Evolutionary conservation across 2,888 invertebrate species (phyloP).

Genomic region (Sphaeridia pumilis): DNA sequence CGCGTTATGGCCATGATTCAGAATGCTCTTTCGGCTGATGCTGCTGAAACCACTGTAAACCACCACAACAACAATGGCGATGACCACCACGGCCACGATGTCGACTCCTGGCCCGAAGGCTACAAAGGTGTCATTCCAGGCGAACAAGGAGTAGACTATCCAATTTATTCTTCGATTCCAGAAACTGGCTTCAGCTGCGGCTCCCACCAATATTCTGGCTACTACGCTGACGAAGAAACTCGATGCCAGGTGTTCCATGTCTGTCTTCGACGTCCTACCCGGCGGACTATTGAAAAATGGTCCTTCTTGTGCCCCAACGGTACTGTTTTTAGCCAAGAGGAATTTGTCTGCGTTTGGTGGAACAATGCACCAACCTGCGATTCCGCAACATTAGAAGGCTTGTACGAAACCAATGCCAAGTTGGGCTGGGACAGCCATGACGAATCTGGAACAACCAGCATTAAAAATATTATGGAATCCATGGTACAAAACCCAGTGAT

Average conservation of each 20-base stretch:
- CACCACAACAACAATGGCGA: not conserved
- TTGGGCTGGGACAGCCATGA: conserved; percentile 33
- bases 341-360: conserved; percentile 36
- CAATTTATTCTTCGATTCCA: conserved; percentile 26
- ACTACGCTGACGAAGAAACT: conserved; percentile 31
- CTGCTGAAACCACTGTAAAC: not conserved
- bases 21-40: not conserved
- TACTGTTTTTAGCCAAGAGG: conserved; percentile 24
- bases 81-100: conserved; percentile 20
- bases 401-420: conserved; percentile 26
- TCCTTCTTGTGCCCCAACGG: conserved; percentile 35
- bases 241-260: conserved; percentile 34
- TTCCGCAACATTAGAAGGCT: conserved; percentile 13
- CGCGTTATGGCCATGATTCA: not conserved
- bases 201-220: conserved; percentile 31
- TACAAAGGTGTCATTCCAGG: conserved; percentile 31
- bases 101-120: conserved; percentile 28
- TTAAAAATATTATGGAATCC: conserved; percentile 12
- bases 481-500: conserved; percentile 6
- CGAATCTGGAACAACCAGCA: conserved; percentile 15
- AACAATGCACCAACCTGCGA: conserved; percentile 27
- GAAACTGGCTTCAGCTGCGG: conserved; percentile 30
- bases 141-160: conserved; percentile 32
- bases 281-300: conserved; percentile 28
- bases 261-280: conserved; percentile 23